Percentiles rank a stretch among this genome's conserved stretches.
phyloP scores from a whole-genome alignment of 2,797 vertebrate species.

The Anguilla megastoma region DNA sequence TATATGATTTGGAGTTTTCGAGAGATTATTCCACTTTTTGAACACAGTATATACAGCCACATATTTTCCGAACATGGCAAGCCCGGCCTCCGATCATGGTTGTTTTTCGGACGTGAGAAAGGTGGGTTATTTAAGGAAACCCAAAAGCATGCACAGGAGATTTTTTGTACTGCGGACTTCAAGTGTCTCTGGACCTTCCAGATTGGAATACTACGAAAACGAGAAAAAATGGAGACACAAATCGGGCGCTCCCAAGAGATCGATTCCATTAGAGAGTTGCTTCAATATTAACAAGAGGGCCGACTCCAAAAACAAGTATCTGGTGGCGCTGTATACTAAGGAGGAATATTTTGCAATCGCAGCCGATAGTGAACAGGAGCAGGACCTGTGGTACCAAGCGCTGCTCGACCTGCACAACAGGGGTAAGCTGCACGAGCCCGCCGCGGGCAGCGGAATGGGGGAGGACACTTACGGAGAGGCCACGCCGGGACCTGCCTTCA shows the following conservation, averaged over 20 bases:
- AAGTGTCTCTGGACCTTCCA: conserved; percentile 80
- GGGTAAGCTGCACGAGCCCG: conserved; percentile 74
- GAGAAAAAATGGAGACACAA: conserved; percentile 91
- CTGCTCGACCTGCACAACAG: conserved; percentile 83
- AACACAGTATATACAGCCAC: not conserved
- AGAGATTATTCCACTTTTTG: conserved; percentile 19
- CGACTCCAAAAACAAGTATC: conserved; percentile 88
- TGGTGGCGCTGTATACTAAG: conserved; percentile 85
- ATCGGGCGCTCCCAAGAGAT: conserved; percentile 84
- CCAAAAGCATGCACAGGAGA: conserved; percentile 90
- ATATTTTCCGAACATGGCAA: conserved; percentile 68
- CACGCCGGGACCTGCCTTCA: conserved; percentile 81
- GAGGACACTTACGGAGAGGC: conserved; percentile 74
- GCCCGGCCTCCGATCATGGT: conserved; percentile 73
- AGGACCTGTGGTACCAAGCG: conserved; percentile 84
- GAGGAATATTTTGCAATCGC: conserved; percentile 87
- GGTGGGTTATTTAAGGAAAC: conserved; percentile 90
- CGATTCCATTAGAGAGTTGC: conserved; percentile 84
- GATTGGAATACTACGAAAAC: conserved; percentile 88
- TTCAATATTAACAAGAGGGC: conserved; percentile 90
- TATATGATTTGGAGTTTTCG: conserved; percentile 1
- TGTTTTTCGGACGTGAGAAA: conserved; percentile 85
- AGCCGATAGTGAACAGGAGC: conserved; percentile 81
- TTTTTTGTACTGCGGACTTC: conserved; percentile 85
- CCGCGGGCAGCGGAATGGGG: conserved; percentile 55